A percentile compares a stretch with the other conserved stretches of the same genome.
phyloP scores from a whole-genome alignment of 2,888 invertebrate genomes.

The Busseola fusca region DNA sequence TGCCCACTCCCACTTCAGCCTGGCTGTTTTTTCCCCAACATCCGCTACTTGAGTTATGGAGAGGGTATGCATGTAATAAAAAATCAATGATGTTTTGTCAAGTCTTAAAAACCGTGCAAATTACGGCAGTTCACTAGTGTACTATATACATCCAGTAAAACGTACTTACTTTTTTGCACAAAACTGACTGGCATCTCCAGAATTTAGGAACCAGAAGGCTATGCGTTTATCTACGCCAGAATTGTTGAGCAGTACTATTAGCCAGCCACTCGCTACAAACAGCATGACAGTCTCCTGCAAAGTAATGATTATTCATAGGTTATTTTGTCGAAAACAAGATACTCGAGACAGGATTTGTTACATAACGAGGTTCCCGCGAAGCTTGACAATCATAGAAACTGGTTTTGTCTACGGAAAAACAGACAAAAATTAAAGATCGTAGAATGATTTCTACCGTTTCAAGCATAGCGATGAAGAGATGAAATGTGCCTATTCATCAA shows the following conservation, averaged over 20 bases:
- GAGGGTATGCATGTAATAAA: not conserved
- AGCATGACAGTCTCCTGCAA: constrained; percentile 75
- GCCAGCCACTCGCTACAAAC: constrained; percentile 72
- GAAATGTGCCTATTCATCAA: not conserved
- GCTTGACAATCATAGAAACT: not conserved
- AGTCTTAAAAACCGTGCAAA: not conserved
- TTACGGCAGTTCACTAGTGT: not conserved
- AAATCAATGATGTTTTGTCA: not conserved
- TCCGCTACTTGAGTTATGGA: no score
- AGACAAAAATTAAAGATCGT: not conserved
- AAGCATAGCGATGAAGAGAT: not conserved
- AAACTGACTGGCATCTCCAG: constrained; percentile 70
- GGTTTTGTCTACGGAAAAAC: not conserved
- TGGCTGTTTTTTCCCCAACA: no score
- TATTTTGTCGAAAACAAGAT: not conserved
- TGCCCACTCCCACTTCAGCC: no score
- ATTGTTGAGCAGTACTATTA: constrained; percentile 74
- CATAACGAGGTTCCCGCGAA: not conserved
- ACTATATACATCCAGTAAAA: no score
- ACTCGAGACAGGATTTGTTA: not conserved
- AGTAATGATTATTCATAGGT: not conserved
- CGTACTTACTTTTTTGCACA: constrained; percentile 72
- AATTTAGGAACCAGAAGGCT: constrained; percentile 68
- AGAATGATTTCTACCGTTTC: not conserved
- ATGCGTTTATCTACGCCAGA: constrained; percentile 77